A percentile compares a stretch with the other conserved stretches of the same genome.
These are phyloP conservation scores for Peromyscus melanophrys DNA, from an alignment of 2,797 vertebrate species.

Conservation along the genomic window DNA sequence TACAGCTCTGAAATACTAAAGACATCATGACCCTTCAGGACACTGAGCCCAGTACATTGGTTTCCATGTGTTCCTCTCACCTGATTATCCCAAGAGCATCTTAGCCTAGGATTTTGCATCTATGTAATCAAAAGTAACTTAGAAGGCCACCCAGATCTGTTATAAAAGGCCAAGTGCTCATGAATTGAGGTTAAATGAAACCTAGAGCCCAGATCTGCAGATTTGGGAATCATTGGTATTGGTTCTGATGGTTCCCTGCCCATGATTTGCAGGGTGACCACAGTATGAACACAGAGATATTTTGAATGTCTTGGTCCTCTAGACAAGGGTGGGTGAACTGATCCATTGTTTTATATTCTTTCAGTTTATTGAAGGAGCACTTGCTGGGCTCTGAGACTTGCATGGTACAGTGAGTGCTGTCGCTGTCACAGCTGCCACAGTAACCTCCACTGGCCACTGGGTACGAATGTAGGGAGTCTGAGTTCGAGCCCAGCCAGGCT, in stretches of 20 bases:
- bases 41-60: rapidly evolving
- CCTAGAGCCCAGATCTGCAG: background rate
- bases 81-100: background rate
- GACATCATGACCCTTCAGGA: background rate
- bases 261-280: background rate
- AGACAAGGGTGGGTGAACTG: background rate
- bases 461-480: constrained; percentile 90
- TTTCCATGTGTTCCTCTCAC: background rate
- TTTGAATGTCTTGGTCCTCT: background rate
- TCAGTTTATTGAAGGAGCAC: constrained; percentile 89
- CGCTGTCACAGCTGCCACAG: constrained; percentile 90
- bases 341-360: constrained; percentile 77
- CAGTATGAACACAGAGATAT: background rate
- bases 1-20: background rate
- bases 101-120: background rate
- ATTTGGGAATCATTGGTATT: constrained; percentile 80
- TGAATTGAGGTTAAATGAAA: constrained; percentile 31
- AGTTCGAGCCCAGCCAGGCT: constrained; percentile 90
- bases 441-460: constrained; percentile 93
- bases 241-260: background rate
- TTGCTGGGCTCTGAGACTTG: constrained; percentile 87
- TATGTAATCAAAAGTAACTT: background rate
- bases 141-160: background rate
- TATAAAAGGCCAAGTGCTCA: constrained; percentile 80
- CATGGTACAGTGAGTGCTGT: constrained; percentile 91